Evolutionary conservation across 2,113 vertebrate genomes (phyloP).

Genomic region (Tursiops truncatus): DNA sequence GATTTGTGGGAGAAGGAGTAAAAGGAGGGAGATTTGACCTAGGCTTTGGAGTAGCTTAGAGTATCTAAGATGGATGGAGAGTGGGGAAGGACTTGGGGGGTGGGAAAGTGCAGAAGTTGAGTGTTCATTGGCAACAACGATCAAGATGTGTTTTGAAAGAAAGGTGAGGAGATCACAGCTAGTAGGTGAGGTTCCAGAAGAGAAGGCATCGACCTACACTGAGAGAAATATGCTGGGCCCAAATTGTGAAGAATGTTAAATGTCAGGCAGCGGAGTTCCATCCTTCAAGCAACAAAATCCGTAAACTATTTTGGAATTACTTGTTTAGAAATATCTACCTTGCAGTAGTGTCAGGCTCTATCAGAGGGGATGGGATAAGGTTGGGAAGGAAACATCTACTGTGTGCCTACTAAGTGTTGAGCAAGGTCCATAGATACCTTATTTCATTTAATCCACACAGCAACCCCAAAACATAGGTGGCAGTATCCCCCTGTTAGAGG

Average conservation of each 20-base stretch:
- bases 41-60: background rate
- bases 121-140: background rate
- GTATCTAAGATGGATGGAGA: background rate
- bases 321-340: background rate
- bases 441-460: background rate
- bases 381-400: background rate
- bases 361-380: too few species aligned
- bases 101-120: background rate
- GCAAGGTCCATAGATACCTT: background rate
- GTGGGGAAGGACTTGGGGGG: background rate
- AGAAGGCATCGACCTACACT: background rate
- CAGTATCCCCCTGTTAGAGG: background rate
- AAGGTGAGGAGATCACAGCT: background rate
- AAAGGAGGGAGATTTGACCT: background rate
- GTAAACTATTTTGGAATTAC: background rate
- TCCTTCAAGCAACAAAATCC: background rate
- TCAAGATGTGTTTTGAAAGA: background rate
- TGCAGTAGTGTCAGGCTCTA: background rate
- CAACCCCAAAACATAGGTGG: background rate
- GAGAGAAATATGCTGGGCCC: background rate
- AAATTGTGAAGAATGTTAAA: background rate
- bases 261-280: background rate
- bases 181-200: background rate
- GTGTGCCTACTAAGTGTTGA: background rate
- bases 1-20: background rate